Conservation (phyloP, 2,797 vertebrate genomes). For the Hoplostethus mediterraneus region DNA sequence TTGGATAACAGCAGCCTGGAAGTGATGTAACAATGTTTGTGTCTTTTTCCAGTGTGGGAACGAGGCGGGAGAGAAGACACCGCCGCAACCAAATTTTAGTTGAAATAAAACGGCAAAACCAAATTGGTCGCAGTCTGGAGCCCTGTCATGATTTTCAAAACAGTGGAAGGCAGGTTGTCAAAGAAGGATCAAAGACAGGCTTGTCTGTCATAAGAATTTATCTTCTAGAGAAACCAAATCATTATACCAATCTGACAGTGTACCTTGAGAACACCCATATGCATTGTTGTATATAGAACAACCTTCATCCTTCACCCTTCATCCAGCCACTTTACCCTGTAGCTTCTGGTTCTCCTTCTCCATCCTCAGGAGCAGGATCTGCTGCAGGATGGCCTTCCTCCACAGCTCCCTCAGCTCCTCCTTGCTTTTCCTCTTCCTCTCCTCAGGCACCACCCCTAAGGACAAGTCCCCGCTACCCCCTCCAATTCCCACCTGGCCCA, state of each 20-base stretch:
- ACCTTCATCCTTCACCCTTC: no score
- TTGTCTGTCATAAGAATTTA: neutral
- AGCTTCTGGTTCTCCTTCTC: slow-evolving; percentile 97
- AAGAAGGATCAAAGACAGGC: neutral
- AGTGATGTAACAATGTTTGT: no score
- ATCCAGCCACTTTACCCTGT: slow-evolving; percentile 85
- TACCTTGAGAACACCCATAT: neutral
- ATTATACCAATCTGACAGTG: neutral
- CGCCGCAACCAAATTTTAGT: no score
- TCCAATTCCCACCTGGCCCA: slow-evolving; percentile 79
- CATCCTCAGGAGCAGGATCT: slow-evolving; percentile 97
- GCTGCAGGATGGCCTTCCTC: slow-evolving; percentile 96
- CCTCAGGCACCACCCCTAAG: slow-evolving; percentile 85
- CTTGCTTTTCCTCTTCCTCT: slow-evolving; percentile 84
- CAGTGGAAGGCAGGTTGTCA: slow-evolving; percentile 11
- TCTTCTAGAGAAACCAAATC: slow-evolving; percentile 15
- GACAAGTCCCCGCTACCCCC: slow-evolving; percentile 76
- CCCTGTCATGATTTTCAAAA: neutral
- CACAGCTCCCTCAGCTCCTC: slow-evolving; percentile 93
- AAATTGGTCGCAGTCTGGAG: no score
- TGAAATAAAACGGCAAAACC: no score
- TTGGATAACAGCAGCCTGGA: no score
- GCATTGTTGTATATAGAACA: neutral
- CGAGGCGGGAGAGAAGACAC: no score
- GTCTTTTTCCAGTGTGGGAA: no score